Conservation (phyloP, 2,888 invertebrate genomes). For the Tachystola acroxantha region DNA sequence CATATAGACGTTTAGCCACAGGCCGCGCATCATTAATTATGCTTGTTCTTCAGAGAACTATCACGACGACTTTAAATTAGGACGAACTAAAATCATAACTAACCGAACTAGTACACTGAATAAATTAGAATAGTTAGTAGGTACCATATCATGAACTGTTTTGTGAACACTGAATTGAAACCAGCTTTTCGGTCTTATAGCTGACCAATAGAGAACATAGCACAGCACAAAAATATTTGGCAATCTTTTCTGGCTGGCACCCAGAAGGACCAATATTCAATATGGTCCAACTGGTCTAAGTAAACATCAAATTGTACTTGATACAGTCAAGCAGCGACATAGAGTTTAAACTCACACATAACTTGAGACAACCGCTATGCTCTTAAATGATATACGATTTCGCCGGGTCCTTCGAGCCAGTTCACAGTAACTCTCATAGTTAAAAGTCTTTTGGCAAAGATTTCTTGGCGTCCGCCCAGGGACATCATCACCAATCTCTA, state of each 20-base stretch:
- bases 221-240: constrained; percentile 67
- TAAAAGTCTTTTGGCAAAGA: constrained; percentile 39
- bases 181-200: too few species aligned
- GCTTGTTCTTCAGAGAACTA: too few species aligned
- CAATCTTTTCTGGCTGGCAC: constrained; percentile 54
- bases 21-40: background rate
- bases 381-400: constrained; percentile 5
- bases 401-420: background rate
- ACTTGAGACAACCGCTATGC: background rate
- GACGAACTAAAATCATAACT: too few species aligned
- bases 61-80: background rate
- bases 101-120: too few species aligned
- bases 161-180: too few species aligned
- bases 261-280: constrained; percentile 44
- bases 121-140: background rate
- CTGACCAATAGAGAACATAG: too few species aligned
- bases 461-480: constrained; percentile 35
- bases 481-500: constrained; percentile 30
- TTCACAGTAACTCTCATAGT: constrained; percentile 26
- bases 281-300: constrained; percentile 31
- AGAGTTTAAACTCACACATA: background rate
- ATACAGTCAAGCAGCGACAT: background rate
- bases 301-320: background rate
- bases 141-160: too few species aligned
- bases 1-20: background rate